phyloP scores from a whole-genome alignment of 2,888 invertebrate genomes.

The Steinernema scapterisci region DNA sequence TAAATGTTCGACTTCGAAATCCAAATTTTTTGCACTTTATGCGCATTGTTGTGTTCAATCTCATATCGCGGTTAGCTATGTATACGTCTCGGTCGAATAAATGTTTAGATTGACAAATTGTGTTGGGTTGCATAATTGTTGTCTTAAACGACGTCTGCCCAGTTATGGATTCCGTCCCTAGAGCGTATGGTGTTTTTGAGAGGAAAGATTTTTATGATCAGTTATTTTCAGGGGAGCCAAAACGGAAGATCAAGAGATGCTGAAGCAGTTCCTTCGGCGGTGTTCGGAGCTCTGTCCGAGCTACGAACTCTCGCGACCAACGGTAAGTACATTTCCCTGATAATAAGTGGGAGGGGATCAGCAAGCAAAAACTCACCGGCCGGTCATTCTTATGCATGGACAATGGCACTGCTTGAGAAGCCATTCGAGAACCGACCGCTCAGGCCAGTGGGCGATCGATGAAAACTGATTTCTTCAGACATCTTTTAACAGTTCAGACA shows the following conservation, averaged over 20 bases:
- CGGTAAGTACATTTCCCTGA: neutral
- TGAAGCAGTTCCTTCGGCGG: neutral
- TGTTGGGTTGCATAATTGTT: neutral
- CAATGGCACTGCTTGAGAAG: no score
- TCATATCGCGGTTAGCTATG: neutral
- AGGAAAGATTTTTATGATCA: no score
- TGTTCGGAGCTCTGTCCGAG: neutral
- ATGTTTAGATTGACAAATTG: neutral
- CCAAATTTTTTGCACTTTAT: neutral
- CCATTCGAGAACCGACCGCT: no score
- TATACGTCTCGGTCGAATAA: neutral
- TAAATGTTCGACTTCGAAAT: conserved; percentile 11
- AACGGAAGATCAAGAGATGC: neutral
- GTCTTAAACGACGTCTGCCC: neutral
- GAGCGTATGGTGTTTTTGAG: neutral
- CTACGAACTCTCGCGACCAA: neutral
- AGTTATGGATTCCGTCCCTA: neutral
- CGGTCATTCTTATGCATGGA: no score
- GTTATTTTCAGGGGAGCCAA: neutral
- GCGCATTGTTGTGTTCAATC: neutral
- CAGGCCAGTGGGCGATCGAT: no score
- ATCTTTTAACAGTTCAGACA: no score
- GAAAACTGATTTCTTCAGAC: no score
- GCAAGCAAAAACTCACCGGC: no score
- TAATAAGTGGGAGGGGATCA: no score